Evolutionary conservation across 2,797 vertebrate genomes (phyloP), one percentile per base, ranked within the genome.

Genomic region (Pseudomugil tenellus): DNA sequence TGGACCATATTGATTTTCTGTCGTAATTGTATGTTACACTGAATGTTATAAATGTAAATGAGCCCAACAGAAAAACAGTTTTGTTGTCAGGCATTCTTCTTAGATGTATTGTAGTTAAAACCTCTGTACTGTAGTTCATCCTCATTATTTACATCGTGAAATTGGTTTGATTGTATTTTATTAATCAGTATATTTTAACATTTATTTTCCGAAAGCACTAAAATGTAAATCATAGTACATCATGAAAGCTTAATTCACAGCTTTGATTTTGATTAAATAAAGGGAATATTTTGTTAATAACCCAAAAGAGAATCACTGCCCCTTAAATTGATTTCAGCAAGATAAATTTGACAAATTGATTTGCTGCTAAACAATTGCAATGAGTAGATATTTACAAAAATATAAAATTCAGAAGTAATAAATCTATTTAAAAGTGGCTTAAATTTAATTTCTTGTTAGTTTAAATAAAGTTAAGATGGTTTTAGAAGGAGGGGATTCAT

Each of bases 41-140:
- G 8, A 48, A 58, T 61, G 31, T 31, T 55, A 72, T 54, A 51
- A 51, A 70, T 67, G 14, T 55, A 26, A 58, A 74, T 51, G 37
- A 41, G 31, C 25, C 9, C 19, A 7, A 35, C 25, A 17, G 0
- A 32, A 1, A 61, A 61, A 41, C n/a, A 32, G 39, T 59, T 55
- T 8, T 28, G n/a, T 7, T 14, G 19, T 57, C 43, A 12, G 49
- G 3, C 29, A 29, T 51, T 39, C n/a, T 7, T n/a, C 28, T 52
- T 1, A 35, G 7, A 49, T 57, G 43, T 16, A 54, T 1, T 55
- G 25, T 17, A 54, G 52, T 29, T 54, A 19, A n/a, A n/a, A 26
- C 6, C 52, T 19, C 52, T 13, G n/a, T 21, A 11, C 46, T 48
- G n/a, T 48, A 46, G 8, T 51, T 25, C 2, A 51, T 51, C 23